phyloP scores from a whole-genome alignment of 2,113 vertebrate species.

The Corvus moneduloides region DNA sequence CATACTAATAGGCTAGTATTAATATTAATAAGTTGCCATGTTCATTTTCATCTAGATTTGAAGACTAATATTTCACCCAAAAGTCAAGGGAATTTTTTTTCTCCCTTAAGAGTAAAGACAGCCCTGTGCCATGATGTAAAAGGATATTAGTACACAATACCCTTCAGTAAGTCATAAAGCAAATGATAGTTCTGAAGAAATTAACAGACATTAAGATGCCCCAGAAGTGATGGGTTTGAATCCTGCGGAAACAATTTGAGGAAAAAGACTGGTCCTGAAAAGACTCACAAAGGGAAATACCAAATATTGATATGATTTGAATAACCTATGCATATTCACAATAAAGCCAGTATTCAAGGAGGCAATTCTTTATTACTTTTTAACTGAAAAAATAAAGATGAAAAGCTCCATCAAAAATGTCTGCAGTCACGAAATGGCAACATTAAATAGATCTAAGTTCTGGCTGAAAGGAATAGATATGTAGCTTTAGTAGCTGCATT shows the following conservation, averaged over 20 bases:
- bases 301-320: neutral
- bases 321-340: neutral
- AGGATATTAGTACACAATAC: neutral
- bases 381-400: neutral
- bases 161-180: neutral
- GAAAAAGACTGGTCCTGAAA: neutral
- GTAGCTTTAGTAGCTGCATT: neutral
- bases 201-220: neutral
- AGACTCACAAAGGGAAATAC: neutral
- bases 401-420: neutral
- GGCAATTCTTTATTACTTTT: neutral
- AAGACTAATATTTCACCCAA: neutral
- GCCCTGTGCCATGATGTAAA: neutral
- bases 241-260: neutral
- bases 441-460: neutral
- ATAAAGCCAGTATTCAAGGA: neutral
- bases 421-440: neutral
- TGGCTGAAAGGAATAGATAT: neutral
- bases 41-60: conserved; percentile 35
- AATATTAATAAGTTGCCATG: conserved; percentile 12
- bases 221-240: neutral
- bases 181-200: neutral
- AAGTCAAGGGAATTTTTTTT: neutral
- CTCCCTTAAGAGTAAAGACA: neutral
- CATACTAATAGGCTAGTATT: conserved; percentile 41